Conservation (phyloP, 2,797 vertebrate species). For the Spinibarbus caldwelli region DNA sequence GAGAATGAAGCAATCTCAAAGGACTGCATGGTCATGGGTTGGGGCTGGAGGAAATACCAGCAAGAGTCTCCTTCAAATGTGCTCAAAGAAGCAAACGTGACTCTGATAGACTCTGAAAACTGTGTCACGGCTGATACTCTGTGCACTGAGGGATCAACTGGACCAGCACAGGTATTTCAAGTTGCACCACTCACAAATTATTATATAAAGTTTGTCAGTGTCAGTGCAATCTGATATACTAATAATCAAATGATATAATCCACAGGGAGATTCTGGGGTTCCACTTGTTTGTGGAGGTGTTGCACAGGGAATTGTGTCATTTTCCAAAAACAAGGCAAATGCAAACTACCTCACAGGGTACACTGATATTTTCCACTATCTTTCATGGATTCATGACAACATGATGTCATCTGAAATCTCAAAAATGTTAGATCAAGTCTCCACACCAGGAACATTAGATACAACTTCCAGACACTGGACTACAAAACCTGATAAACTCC, state of each 20-base stretch:
- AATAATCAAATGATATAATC: background rate
- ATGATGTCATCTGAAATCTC: too few species aligned
- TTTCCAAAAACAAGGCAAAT: accelerated
- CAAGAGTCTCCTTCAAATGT: too few species aligned
- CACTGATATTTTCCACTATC: slow-evolving; percentile 57
- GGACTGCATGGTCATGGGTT: too few species aligned
- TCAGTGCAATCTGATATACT: background rate
- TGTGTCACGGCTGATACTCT: background rate
- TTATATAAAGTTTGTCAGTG: background rate
- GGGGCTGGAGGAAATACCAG: too few species aligned
- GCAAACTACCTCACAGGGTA: slow-evolving; percentile 43
- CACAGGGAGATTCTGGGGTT: slow-evolving; percentile 78
- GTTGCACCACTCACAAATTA: too few species aligned
- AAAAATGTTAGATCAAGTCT: too few species aligned
- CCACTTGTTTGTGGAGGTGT: slow-evolving; percentile 49
- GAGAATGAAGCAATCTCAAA: slow-evolving; percentile 43
- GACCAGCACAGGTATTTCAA: background rate
- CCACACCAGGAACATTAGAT: too few species aligned
- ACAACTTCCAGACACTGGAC: too few species aligned
- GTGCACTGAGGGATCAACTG: slow-evolving; percentile 50
- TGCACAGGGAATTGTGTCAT: slow-evolving; percentile 50
- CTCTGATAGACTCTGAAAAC: accelerated
- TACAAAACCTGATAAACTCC: too few species aligned
- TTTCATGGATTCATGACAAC: too few species aligned
- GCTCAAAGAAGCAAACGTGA: slow-evolving; percentile 38